Base-by-base conservation (phyloP, 2,888 invertebrate genomes). In the Laspeyria flexula region DNA sequence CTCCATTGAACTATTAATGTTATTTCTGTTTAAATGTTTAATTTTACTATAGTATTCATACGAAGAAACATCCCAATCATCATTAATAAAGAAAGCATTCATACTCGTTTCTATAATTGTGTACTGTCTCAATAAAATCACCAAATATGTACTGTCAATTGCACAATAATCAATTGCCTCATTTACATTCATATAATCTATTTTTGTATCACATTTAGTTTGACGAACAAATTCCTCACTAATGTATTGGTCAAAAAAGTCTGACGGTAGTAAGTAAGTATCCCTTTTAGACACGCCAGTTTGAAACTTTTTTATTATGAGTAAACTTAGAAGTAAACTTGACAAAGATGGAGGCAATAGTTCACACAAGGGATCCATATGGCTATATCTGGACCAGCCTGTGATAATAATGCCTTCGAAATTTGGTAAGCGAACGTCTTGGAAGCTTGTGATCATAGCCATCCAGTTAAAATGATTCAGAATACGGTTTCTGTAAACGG, bases 381-480 rank as follows among this genome's bases (percentile, higher is more conserved):
- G 96, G 66, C 93, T 94, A 60, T 95, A 96, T 34, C 96, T 88
- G 12, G 95, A 95, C 95, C 95, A 96, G 0, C 96, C 96, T 1
- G 96, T 96, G 10, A 96, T 75, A 49, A 96, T 93, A 0, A 95
- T 94, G 0, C 96, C 96, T 77, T 93, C 90, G 57, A 96, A 95
- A 29, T 65, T 62, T 44, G 0, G 63, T 27, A 80, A 79, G 0
- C 83, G 85, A 0, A 80, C 83, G 33, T 86, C 83, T 38, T 90
- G 91, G 63, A 94, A 94, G 45, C 85, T 85, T 0, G 77, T 65
- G 16, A 95, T 92, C 0, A 94, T 81, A 18, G 92, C 89, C 73
- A 96, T 77, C 96, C 97, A 97, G 5, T 94, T 92, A 37, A 93
- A 89, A 76, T 97, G 95, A 77, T 97, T 97, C 42, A 93, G 90